These are phyloP conservation scores for Chamaea fasciata DNA, from an alignment of 2,113 vertebrate species.

Conservation along the genomic window DNA sequence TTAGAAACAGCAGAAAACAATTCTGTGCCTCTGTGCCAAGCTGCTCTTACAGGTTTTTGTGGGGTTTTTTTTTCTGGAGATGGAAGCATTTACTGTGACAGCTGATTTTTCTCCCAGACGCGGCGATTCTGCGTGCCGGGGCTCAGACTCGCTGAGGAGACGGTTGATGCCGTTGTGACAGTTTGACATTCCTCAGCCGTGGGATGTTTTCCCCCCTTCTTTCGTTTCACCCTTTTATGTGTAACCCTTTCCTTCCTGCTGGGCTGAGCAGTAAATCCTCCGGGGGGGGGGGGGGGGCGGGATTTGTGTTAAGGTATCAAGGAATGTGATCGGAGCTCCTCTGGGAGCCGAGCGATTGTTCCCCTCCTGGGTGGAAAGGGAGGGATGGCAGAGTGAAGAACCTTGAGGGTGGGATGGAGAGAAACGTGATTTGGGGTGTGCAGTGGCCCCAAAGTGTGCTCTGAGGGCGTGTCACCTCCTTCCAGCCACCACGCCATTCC, in stretches of 20 bases:
- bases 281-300: too few relatives aligned
- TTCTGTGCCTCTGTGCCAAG: background rate
- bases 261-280: background rate
- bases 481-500: background rate
- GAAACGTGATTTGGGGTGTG: background rate
- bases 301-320: background rate
- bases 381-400: background rate
- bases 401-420: background rate
- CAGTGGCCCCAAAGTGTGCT: background rate
- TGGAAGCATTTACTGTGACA: conserved; percentile 31
- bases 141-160: conserved; percentile 49
- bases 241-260: conserved; percentile 19
- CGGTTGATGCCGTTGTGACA: conserved; percentile 31
- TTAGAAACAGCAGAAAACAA: background rate
- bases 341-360: background rate
- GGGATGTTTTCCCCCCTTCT: conserved; percentile 9
- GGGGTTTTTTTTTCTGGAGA: background rate
- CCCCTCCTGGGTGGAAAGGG: background rate
- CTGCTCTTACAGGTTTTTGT: background rate
- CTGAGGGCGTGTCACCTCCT: background rate
- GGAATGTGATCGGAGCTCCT: background rate
- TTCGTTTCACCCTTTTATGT: background rate
- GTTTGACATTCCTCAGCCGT: conserved; percentile 1
- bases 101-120: background rate
- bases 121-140: background rate